Evolutionary conservation across 2,113 vertebrate genomes (phyloP), one percentile per base, ranked within the genome.

Genomic region (Herpetotheres cachinnans): DNA sequence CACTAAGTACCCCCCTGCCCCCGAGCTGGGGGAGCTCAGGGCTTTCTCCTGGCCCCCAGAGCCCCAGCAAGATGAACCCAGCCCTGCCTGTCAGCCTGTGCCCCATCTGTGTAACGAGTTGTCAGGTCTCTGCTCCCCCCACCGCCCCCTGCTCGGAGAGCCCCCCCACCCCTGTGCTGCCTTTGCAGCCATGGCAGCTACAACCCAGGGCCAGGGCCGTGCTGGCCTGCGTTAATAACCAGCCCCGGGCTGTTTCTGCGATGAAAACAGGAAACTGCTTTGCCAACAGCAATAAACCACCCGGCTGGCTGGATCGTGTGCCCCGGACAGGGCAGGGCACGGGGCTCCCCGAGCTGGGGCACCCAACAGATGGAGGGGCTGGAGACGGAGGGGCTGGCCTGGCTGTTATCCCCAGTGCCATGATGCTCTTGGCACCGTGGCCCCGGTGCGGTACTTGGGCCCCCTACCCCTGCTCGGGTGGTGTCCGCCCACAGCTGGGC

Each of bases 221-320:
- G 58, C 30, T 30, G 16, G 46, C 27, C 46, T 27, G 2, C 2
- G 21, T 58, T 59, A 13, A 34, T 5, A 38, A 63, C 32, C 47
- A 25, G 55, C 30, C 52, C 47, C 6, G 17, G 55, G 54, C 61
- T n/a, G 47, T 7, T 92, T 27, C 29, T 18, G 69, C 6, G 8
- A 10, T 16, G 63, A 87, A 92, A 92, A 92, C 91, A 93, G 85
- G 91, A 88, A 93, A 50, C 4, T 1, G 19, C 56, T 21, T 9
- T 38, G 84, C 91, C 91, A 93, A 83, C 36, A 93, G 65, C 71
- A 93, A 93, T 44, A 93, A 88, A 82, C 25, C 11, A 9, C 16
- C 5, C 2, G 3, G 34, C 9, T 3, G 5, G 77, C 13, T 14
- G 13, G 38, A 56, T 59, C 46, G 67, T 18, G 40, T 3, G 34